Evolutionary conservation across 1,140 invertebrate genomes (phyloP).

Genomic region (Drosophila punjabiensis): DNA sequence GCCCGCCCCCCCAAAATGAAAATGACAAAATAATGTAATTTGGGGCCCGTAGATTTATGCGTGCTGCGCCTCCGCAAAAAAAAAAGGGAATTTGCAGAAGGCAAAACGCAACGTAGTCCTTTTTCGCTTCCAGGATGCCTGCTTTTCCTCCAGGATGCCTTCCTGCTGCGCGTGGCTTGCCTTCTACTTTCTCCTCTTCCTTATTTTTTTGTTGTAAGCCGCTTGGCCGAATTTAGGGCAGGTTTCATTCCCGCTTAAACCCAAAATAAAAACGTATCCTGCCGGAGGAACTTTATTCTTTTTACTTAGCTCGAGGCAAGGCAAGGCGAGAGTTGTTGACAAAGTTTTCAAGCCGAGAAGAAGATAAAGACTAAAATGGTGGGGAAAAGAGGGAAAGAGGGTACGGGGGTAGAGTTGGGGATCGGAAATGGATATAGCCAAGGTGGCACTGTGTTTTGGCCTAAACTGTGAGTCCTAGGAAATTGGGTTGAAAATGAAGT

Average conservation of each 20-base stretch:
- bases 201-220: slow-evolving; percentile 57
- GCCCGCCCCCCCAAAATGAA: slow-evolving; percentile 24
- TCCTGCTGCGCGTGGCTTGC: slow-evolving; percentile 53
- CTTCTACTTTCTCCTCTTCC: slow-evolving; percentile 18
- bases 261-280: slow-evolving; percentile 45
- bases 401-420: not conserved
- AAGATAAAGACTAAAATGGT: slow-evolving; percentile 9
- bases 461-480: slow-evolving; percentile 5
- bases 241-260: slow-evolving; percentile 61
- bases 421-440: slow-evolving; percentile 34
- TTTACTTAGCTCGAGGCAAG: slow-evolving; percentile 24
- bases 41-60: slow-evolving; percentile 80
- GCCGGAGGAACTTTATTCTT: slow-evolving; percentile 40
- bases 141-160: slow-evolving; percentile 27
- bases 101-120: slow-evolving; percentile 71
- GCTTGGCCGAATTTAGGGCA: slow-evolving; percentile 81
- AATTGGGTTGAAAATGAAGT: slow-evolving; percentile 12
- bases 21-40: slow-evolving; percentile 85
- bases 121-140: slow-evolving; percentile 9
- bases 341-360: slow-evolving; percentile 45
- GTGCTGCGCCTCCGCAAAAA: slow-evolving; percentile 67
- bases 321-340: slow-evolving; percentile 48
- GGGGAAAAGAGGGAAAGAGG: too few relatives aligned
- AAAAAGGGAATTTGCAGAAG: slow-evolving; percentile 20
- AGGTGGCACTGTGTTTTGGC: not conserved